Evolutionary conservation across 2,888 invertebrate species (phyloP).

Genomic region (Adelognathus sp.): DNA sequence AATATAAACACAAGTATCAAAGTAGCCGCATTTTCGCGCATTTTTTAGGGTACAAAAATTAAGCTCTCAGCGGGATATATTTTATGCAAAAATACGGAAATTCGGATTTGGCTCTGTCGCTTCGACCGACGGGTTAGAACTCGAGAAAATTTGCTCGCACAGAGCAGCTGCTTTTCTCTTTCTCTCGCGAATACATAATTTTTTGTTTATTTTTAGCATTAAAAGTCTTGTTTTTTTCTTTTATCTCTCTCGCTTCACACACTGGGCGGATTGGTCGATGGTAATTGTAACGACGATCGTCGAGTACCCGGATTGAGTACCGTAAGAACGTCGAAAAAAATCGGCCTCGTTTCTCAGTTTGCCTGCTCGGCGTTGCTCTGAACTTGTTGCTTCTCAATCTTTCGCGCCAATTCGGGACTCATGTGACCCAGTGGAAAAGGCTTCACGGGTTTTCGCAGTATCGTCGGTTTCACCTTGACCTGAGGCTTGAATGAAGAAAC

Average conservation of each 20-base stretch:
- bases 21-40: too few relatives aligned
- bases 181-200: slow-evolving; percentile 7
- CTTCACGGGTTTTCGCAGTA: slow-evolving; percentile 87
- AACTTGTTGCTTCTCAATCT: slow-evolving; percentile 79
- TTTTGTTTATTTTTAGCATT: slow-evolving; percentile 3
- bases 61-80: slow-evolving; percentile 67
- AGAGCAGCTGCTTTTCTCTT: slow-evolving; percentile 55
- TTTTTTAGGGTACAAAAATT: slow-evolving; percentile 71
- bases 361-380: slow-evolving; percentile 75
- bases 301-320: not conserved
- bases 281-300: slow-evolving; percentile 60
- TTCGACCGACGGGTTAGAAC: slow-evolving; percentile 18
- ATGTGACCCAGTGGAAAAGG: slow-evolving; percentile 81
- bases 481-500: slow-evolving; percentile 86
- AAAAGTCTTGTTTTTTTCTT: slow-evolving; percentile 21
- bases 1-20: too few relatives aligned
- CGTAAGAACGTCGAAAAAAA: not conserved
- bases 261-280: slow-evolving; percentile 76
- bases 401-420: slow-evolving; percentile 78
- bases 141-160: too few relatives aligned
- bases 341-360: slow-evolving; percentile 64
- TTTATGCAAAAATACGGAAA: slow-evolving; percentile 18
- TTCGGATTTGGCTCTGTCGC: not conserved
- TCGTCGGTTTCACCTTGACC: slow-evolving; percentile 90
- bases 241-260: slow-evolving; percentile 19